Evolutionary conservation across 2,113 vertebrate genomes (phyloP), one percentile per base, ranked within the genome.

Genomic region (Colossoma macropomum): DNA sequence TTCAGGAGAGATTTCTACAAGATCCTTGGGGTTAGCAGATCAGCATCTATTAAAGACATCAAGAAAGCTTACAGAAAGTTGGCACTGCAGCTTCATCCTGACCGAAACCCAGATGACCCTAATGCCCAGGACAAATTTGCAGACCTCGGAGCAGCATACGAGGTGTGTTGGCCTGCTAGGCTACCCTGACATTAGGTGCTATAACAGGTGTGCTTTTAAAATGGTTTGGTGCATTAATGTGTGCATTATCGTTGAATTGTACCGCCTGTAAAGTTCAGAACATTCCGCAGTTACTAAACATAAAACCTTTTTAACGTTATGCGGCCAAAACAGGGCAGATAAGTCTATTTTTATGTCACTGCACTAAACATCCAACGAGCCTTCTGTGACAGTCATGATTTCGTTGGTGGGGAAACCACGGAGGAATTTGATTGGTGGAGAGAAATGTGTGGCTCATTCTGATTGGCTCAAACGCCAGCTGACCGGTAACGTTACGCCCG

Each of bases 1-100:
- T 48, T 28, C 72, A 99, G 98, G 86, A 94, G 98, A 85, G 98
- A 99, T 87, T 99, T 99, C 91, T 99, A 99, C 86, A 95, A 97
- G 85, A 99, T 99, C 69, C 86, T 99, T 81, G 98, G 97, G 5
- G 98, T 99, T n/a, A 95, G 92, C 60, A 97, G 95, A 75, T 91
- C 91, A 0, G 98, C 97, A 23, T 95, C 97, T 13, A 93, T 99
- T 84, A 96, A 97, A 91, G 98, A 99, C 83, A 97, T 99, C 82
- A 99, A 99, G 87, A 99, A 99, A 92, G 98, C 98, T 23, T 99
- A 99, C 90, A 96, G 98, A 77, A 99, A 99, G 86, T 92, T 99
- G 79, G 98, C 98, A 4, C 91, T 99, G 23, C 98, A 99, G 91
- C 90, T 99, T 21, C 98, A 99, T 84, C 98, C 98, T 1, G 98